Evolutionary conservation across 2,888 invertebrate genomes (phyloP), one percentile per base, ranked within the genome.

Genomic region (Serripes groenlandicus): DNA sequence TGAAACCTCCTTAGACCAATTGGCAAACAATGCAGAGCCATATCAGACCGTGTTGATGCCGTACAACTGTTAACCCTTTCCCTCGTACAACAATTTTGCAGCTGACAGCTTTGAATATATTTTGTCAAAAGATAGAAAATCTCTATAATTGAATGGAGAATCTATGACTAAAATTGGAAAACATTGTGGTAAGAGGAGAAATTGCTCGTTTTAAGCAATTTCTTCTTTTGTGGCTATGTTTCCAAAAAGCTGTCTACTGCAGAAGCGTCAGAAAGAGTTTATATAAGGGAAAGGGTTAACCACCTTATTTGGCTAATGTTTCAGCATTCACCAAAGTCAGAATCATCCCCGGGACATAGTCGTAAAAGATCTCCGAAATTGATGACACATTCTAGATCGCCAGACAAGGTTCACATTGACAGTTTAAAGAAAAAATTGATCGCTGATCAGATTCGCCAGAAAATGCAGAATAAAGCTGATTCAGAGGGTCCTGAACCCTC

Each of bases 361-460:
- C 37, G n/a, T 3, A 66, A 42, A 28, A 30, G 23, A 42, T 66
- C 66, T 3, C 66, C 66, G 11, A 66, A 66, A 28, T 37, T 32
- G 35, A 23, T 26, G 7, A 37, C 7, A 34, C 18, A 56, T 9
- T 21, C 30, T 21, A n/a, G n/a, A n/a, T 56, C 71, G 30, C 82
- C 75, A 58, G 83, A 78, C 49, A 75, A 78, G 32, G 86, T 88
- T 5, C 91, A 90, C 42, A 92, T 92, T 69, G 92, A 93, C 70
- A 91, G 90, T 26, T 73, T 88, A 58, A 90, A 92, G 79, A 91
- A 90, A 77, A 91, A 91, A 73, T 75, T 91, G 23, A 89, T 93
- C 21, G 93, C 92, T 7, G 92, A 93, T 49, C 91, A 92, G 75
- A 92, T 93, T 11, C 86, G 92, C 15, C 91, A 91, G 78, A 85